A percentile compares a stretch with the other conserved stretches of the same genome.
Evolutionary conservation across 2,797 vertebrate genomes (phyloP).

Genomic region (Squalus acanthias): DNA sequence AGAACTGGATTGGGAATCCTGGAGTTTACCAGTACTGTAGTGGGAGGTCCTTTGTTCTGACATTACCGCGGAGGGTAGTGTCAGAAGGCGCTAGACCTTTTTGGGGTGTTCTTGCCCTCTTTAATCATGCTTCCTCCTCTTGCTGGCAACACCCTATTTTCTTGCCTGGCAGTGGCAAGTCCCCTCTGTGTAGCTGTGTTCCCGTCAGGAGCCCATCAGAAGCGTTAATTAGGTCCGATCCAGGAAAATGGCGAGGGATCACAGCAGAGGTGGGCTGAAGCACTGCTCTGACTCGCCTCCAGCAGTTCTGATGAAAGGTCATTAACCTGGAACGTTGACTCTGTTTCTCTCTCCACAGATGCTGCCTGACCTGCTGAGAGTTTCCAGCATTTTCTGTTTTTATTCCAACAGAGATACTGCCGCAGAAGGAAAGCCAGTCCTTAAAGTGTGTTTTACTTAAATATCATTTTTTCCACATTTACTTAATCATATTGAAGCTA

Average conservation of each 20-base stretch:
- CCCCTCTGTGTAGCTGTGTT: neutral
- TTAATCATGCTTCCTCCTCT: neutral
- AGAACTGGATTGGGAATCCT: neutral
- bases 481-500: neutral
- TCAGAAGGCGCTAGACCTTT: neutral
- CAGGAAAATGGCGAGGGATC: neutral
- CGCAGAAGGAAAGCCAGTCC: no score
- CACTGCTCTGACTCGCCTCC: neutral
- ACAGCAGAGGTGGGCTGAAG: neutral
- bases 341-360: no score
- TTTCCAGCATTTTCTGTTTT: no score
- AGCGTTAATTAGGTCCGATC: neutral
- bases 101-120: neutral
- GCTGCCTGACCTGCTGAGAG: no score
- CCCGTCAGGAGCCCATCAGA: neutral
- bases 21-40: neutral
- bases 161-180: neutral
- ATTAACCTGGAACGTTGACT: no score
- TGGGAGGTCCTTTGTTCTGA: neutral
- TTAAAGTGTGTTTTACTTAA: no score
- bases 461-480: neutral
- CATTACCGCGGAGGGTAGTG: neutral
- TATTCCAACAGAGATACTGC: neutral
- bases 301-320: no score
- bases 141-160: neutral